These are phyloP conservation scores for Rhabdornis inornatus DNA, from an alignment of 2,113 vertebrate species.

Conservation along the genomic window DNA sequence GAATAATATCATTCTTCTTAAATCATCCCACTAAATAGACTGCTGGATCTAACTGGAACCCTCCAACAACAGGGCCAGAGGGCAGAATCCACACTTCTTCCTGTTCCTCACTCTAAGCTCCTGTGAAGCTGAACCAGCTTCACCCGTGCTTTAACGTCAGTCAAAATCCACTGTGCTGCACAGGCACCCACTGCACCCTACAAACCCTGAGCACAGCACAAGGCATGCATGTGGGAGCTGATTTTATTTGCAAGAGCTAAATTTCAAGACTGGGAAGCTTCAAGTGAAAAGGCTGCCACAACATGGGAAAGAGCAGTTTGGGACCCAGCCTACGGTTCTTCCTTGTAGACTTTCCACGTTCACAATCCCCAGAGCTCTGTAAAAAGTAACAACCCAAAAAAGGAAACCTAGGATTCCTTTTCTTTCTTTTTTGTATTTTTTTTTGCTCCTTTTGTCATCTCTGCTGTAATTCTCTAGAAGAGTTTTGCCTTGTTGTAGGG, in stretches of 20 bases:
- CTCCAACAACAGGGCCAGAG: neutral
- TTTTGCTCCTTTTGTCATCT: neutral
- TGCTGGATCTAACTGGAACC: neutral
- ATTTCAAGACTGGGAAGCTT: neutral
- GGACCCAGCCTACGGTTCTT: neutral
- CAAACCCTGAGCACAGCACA: neutral
- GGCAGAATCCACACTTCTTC: neutral
- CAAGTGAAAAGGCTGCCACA: neutral
- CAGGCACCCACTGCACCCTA: neutral
- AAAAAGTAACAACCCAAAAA: neutral
- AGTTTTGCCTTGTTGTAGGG: neutral
- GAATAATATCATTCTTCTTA: neutral
- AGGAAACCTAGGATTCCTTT: neutral
- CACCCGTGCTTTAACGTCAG: accelerated
- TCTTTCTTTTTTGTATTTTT: too few relatives aligned
- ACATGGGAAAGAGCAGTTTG: neutral
- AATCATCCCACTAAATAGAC: neutral
- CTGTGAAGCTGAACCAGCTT: neutral
- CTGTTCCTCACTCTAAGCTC: neutral
- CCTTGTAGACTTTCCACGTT: neutral
- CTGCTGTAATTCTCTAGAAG: neutral
- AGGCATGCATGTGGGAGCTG: neutral
- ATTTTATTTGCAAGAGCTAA: neutral
- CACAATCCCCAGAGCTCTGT: neutral
- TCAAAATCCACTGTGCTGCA: neutral